phyloP scores from a whole-genome alignment of 1,140 invertebrate genomes.

The Neodiprion virginianus region DNA sequence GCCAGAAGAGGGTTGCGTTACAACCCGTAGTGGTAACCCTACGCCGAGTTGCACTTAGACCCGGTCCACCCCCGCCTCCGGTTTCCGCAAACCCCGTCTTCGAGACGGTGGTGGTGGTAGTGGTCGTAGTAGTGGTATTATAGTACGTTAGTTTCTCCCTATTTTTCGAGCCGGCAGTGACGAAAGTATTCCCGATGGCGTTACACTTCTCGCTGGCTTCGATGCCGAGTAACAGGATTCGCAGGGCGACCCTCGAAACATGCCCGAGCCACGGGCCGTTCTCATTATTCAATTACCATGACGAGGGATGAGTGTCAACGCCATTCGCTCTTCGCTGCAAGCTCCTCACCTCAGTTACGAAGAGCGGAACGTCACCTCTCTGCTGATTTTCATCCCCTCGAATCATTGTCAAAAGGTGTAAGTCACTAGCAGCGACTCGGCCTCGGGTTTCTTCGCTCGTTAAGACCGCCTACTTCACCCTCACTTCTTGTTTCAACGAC shows the following conservation, averaged over 20 bases:
- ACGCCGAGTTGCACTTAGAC: slow-evolving; percentile 41
- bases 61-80: slow-evolving; percentile 20
- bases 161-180: slow-evolving; percentile 18
- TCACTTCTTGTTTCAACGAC: too few relatives aligned
- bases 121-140: too few relatives aligned
- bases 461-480: too few relatives aligned
- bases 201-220: slow-evolving; percentile 30
- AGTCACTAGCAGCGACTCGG: too few relatives aligned
- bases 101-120: neutral
- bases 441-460: too few relatives aligned
- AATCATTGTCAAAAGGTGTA: too few relatives aligned
- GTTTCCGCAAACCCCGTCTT: slow-evolving; percentile 17
- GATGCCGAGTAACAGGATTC: slow-evolving; percentile 24
- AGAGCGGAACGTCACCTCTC: too few relatives aligned
- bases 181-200: slow-evolving; percentile 44
- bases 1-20: slow-evolving; percentile 38
- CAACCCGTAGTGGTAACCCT: slow-evolving; percentile 46
- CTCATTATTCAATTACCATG: slow-evolving; percentile 22
- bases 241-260: neutral
- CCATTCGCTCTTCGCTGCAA: too few relatives aligned
- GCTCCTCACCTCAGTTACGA: too few relatives aligned
- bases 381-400: too few relatives aligned
- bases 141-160: too few relatives aligned
- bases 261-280: neutral
- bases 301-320: too few relatives aligned